Base-by-base conservation (phyloP, 2,113 vertebrate genomes). In the Aptenodytes forsteri region DNA sequence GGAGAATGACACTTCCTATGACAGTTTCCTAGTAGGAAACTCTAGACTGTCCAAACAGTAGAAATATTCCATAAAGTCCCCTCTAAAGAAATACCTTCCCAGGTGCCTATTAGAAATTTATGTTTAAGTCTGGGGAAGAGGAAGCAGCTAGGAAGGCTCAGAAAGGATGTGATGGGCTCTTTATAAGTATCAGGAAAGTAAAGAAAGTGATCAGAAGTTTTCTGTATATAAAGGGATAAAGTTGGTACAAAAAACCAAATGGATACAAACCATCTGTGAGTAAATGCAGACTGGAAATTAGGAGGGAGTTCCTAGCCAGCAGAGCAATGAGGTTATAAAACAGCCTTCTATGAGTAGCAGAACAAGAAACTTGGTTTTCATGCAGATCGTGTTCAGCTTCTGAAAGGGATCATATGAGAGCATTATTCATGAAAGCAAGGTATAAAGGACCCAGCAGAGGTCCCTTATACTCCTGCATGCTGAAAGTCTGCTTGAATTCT, bases 211-310 rank as follows among this genome's bases (percentile, higher is more conserved):
- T 65, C 38, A 32, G 15, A 89, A 40, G 8, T 42, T 56, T 87
- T 89, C 61, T 49, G 10, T 40, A 21, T 12, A 61, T n/a, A 25
- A 59, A 71, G 20, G 26, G 38, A 75, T 64, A 46, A 46, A 69
- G n/a, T 23, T 55, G 29, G 23, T 56, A 78, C 13, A 73, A 93
- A 89, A 2, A 0, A 0, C 1, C 26, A 76, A 44, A 66, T 6
- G 14, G 26, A 71, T 62, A 36, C 29, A 87, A 84, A 8, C 1
- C 11, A 59, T 14, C 44, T 44, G 22, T 66, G 22, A 64, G 17
- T 58, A 80, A 93, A 66, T 1, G 2, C 11, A 59, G 47, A 76
- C 23, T 36, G 34, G 38, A 75, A 93, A 52, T 72, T 16, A 58
- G 25, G 38, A 91, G 22, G 20, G 3, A 54, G 13, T 22, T 89